Evolutionary conservation across 2,888 invertebrate species (phyloP).

Genomic region (Pseudococcus jackbeardsleyi): DNA sequence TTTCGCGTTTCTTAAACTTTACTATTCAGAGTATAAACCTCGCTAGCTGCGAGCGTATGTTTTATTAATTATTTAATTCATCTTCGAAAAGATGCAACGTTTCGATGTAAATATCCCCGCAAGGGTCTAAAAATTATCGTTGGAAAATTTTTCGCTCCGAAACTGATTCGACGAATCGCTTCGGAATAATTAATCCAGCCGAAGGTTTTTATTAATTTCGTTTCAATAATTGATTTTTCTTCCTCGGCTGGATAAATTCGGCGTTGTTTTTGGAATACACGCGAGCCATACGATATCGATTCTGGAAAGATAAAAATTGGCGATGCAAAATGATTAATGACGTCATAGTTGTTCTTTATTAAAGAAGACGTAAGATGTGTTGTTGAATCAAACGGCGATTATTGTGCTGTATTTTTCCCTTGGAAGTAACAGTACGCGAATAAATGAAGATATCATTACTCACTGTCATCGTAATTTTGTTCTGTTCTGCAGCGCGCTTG

Average conservation of each 20-base stretch:
- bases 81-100: neutral
- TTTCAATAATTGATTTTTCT: slow-evolving; percentile 11
- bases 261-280: neutral
- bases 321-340: slow-evolving; percentile 56
- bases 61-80: slow-evolving; percentile 8
- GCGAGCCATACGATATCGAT: neutral
- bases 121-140: neutral
- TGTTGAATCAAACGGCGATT: slow-evolving; percentile 60
- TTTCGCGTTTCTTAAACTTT: neutral
- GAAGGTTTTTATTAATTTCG: slow-evolving; percentile 8
- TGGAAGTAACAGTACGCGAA: neutral
- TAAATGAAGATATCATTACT: slow-evolving; percentile 38
- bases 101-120: neutral
- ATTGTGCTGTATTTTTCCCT: slow-evolving; percentile 47
- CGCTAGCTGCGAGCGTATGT: neutral
- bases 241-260: neutral
- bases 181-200: neutral
- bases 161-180: neutral
- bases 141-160: neutral
- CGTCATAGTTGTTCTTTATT: slow-evolving; percentile 56
- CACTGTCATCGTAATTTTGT: slow-evolving; percentile 54
- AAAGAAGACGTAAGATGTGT: slow-evolving; percentile 50
- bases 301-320: slow-evolving; percentile 24
- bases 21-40: neutral
- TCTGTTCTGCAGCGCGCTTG: slow-evolving; percentile 12